Evolutionary conservation across 2,888 invertebrate genomes (phyloP), one percentile per base, ranked within the genome.

Genomic region (Magallana nippona): DNA sequence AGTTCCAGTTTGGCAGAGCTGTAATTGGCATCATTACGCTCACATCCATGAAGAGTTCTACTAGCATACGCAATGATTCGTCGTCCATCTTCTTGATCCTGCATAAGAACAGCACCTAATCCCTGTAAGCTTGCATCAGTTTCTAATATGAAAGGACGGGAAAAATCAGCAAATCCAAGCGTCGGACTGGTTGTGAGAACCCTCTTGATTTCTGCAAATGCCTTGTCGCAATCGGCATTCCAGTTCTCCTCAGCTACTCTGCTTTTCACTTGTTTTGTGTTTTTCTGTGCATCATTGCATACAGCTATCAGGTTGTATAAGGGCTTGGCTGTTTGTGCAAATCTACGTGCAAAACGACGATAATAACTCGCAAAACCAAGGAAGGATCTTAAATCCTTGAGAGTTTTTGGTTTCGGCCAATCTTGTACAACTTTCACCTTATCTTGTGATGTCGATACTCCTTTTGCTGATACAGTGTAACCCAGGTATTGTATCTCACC

Each of bases 1-100:
- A 85, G 78, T 79, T 87, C 87, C 32, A 87, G 32, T 78, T 86
- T 86, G 32, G 83, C 83, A 56, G 77, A 84, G 55, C 85, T 86
- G 78, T 87, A 87, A n/a, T 85, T 84, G 32, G 15, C 32, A 57
- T 62, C 63, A 22, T 84, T 85, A 57, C 58, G 19, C 79, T 87
- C 86, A 17, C 3, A 32, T 32, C 32, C 32, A 32, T 32, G 84
- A n/a, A 87, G 60, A 11, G 58, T 27, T 19, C 87, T 55, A 62
- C 84, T 84, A 10, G 85, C 84, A 82, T 87, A 86, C 8, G 87
- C 84, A 13, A 87, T 77, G 11, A 81, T 83, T 22, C 77, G 15
- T 27, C 55, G 44, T n/a, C 82, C 81, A 13, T 83, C n/a, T 32
- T 82, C 81, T 27, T 79, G 82, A 10, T 60, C 55, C 77, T 83